Evolutionary conservation across 2,113 vertebrate genomes (phyloP).

Genomic region (Orientallactaga bullata): DNA sequence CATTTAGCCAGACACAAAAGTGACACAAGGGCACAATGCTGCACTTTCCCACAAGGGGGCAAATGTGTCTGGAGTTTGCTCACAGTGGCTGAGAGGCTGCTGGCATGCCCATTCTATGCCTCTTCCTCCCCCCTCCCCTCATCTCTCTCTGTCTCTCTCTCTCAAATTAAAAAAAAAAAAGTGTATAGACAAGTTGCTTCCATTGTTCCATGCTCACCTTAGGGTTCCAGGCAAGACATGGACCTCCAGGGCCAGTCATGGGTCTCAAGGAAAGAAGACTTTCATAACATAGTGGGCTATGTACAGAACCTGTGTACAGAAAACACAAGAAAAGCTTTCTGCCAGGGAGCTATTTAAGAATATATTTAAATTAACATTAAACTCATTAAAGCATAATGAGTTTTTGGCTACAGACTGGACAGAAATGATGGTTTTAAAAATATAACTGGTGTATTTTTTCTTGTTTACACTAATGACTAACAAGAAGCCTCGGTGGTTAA

Average conservation of each 20-base stretch:
- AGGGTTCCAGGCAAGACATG: not conserved
- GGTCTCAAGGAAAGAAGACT: not conserved
- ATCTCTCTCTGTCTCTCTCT: no score
- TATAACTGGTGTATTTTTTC: not conserved
- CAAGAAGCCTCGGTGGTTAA: no score
- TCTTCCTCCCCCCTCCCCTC: no score
- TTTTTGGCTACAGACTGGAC: not conserved
- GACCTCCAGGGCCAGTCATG: not conserved
- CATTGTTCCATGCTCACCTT: not conserved
- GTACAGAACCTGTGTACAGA: not conserved
- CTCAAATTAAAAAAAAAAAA: not conserved
- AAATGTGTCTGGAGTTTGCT: no score
- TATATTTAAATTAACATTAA: not conserved
- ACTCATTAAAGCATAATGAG: not conserved
- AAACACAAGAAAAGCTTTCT: constrained; percentile 2
- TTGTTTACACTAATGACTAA: no score
- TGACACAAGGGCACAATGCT: no score
- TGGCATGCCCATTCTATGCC: no score
- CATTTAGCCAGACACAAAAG: no score
- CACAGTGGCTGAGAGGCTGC: no score
- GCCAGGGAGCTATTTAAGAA: not conserved
- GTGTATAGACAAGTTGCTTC: not conserved
- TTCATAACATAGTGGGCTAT: not conserved
- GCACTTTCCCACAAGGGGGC: no score
- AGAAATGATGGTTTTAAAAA: not conserved